Conservation (phyloP, 1,140 invertebrate species). For the Chrysomallon squamiferum region DNA sequence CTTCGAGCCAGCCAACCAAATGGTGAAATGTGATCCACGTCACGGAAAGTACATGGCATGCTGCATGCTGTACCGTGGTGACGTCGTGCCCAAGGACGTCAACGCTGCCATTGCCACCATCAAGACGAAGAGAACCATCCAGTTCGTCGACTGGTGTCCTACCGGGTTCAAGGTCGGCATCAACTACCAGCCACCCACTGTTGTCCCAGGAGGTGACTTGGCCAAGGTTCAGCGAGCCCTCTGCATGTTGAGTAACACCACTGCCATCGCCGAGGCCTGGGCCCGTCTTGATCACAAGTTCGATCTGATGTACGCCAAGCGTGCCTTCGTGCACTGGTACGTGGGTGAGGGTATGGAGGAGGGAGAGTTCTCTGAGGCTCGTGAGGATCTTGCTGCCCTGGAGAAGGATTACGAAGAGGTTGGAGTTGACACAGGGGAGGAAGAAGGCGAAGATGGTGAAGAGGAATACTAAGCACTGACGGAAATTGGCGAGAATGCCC, state of each 20-base stretch:
- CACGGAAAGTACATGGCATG: conserved; percentile 91
- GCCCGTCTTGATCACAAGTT: conserved; percentile 76
- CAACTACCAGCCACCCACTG: conserved; percentile 49
- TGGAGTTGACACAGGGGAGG: conserved; percentile 72
- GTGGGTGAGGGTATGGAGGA: conserved; percentile 74
- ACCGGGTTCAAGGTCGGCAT: conserved; percentile 71
- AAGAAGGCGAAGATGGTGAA: conserved; percentile 67
- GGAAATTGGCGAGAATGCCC: too few species aligned
- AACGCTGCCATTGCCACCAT: conserved; percentile 83
- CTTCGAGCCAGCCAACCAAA: conserved; percentile 87
- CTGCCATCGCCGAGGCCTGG: conserved; percentile 73
- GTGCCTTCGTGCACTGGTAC: conserved; percentile 63
- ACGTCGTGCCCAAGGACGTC: conserved; percentile 78
- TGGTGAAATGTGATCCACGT: conserved; percentile 89
- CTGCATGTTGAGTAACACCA: conserved; percentile 59
- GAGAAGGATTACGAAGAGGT: conserved; percentile 84
- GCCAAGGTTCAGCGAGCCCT: conserved; percentile 61
- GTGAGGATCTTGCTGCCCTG: conserved; percentile 78
- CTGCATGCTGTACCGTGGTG: conserved; percentile 61
- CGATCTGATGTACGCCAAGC: conserved; percentile 66
- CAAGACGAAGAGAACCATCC: conserved; percentile 77
- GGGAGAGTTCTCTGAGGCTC: conserved; percentile 71
- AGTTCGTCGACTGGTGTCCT: conserved; percentile 75
- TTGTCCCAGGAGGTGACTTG: conserved; percentile 70
- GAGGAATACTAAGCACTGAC: conserved; percentile 59